A percentile compares a stretch with the other conserved stretches of the same genome.
phyloP scores from a whole-genome alignment of 37 sponge, comb jelly and placozoan genomes.

The Oopsacas minuta region DNA sequence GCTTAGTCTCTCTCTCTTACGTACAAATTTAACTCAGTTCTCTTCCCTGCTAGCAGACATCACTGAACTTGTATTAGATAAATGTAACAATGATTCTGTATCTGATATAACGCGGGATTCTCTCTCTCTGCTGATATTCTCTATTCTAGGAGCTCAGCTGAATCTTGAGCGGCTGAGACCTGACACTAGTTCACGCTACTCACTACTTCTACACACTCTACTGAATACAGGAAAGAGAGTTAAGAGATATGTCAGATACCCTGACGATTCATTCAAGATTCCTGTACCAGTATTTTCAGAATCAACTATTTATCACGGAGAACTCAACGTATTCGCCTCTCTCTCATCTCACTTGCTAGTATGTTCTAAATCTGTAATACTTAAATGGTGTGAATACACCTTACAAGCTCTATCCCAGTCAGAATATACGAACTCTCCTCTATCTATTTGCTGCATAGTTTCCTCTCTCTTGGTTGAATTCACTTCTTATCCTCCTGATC shows the following conservation, averaged over 20 bases:
- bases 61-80: not conserved
- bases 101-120: not conserved
- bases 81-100: not conserved
- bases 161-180: not conserved
- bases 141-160: not conserved
- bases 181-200: not conserved
- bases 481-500: not conserved
- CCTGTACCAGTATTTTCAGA: not conserved
- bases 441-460: not conserved
- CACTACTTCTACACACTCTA: not conserved
- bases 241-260: not conserved
- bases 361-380: not conserved
- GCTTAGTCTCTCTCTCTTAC: not conserved
- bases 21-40: not conserved
- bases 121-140: not conserved
- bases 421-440: not conserved
- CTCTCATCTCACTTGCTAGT: not conserved
- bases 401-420: not conserved
- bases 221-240: not conserved
- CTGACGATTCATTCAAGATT: not conserved
- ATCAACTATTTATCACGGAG: not conserved
- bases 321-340: not conserved
- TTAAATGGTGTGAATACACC: not conserved
- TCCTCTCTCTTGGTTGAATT: not conserved
- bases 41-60: not conserved